Conservation (phyloP, 2,113 vertebrate genomes). For the Corythornis vintsioides region DNA sequence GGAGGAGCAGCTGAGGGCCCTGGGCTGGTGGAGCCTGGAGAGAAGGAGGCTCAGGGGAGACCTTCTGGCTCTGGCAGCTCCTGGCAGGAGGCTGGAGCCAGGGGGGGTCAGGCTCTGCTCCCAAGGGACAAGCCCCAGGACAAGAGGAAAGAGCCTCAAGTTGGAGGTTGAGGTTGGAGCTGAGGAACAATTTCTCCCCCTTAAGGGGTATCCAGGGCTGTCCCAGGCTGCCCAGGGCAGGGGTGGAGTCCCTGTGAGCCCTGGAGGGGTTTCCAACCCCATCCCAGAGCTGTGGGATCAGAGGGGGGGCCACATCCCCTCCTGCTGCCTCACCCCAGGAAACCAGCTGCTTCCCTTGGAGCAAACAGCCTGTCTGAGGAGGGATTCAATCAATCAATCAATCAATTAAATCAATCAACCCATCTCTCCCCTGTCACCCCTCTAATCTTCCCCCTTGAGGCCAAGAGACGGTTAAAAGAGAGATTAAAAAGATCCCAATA, state of each 20-base stretch:
- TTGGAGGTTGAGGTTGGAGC: too few species aligned
- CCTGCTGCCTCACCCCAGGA: background rate
- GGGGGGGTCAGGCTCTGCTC: too few species aligned
- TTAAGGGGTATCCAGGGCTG: background rate
- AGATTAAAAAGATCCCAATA: constrained; percentile 31
- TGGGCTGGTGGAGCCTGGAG: too few species aligned
- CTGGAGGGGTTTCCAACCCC: background rate
- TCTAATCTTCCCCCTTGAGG: background rate
- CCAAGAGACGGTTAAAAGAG: background rate
- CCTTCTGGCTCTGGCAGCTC: too few species aligned
- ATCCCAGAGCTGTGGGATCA: background rate
- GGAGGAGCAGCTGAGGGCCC: too few species aligned
- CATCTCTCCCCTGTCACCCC: background rate
- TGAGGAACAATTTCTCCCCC: background rate
- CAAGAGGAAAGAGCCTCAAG: too few species aligned
- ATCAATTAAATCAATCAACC: too few species aligned
- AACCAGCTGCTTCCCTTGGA: background rate
- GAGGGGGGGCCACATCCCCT: background rate
- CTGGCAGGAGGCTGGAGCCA: too few species aligned
- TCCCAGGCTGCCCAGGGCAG: background rate
- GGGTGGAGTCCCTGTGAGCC: background rate
- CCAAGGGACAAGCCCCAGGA: too few species aligned
- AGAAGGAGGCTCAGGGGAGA: too few species aligned
- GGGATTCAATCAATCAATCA: background rate
- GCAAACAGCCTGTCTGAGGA: background rate